Conservation (phyloP, 2,888 invertebrate species). For the Noctua fimbriata region DNA sequence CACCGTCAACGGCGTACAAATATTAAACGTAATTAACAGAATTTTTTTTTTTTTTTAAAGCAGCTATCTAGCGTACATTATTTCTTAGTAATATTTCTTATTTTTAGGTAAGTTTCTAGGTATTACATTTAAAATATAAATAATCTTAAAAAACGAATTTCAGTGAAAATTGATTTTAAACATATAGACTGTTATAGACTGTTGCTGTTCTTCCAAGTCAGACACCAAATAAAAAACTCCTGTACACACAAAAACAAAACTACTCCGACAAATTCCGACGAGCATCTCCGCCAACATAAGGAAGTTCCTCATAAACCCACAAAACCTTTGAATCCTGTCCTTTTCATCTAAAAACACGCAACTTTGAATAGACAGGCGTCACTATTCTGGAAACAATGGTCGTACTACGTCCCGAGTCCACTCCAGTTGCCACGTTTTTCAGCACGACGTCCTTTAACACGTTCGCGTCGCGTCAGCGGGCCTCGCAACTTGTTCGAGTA, state of each 20-base stretch:
- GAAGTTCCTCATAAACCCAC: constrained; percentile 7
- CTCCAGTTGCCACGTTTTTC: constrained; percentile 66
- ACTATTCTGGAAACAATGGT: constrained; percentile 70
- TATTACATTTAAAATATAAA: too few relatives aligned
- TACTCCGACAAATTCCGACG: background rate
- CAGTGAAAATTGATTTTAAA: too few relatives aligned
- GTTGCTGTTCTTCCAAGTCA: background rate
- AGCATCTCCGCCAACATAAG: background rate
- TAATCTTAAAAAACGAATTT: too few relatives aligned
- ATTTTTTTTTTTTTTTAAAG: too few relatives aligned
- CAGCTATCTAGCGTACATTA: too few relatives aligned
- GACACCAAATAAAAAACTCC: background rate
- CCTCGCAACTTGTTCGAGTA: constrained; percentile 67
- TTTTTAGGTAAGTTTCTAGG: too few relatives aligned
- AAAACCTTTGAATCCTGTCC: constrained; percentile 42
- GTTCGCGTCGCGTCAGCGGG: constrained; percentile 73
- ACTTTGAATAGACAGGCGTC: constrained; percentile 66
- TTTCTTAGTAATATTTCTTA: too few relatives aligned
- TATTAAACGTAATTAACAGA: too few relatives aligned
- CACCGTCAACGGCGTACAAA: too few relatives aligned
- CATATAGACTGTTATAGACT: too few relatives aligned
- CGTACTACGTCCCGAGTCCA: constrained; percentile 62
- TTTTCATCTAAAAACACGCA: constrained; percentile 51
- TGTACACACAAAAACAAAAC: background rate
- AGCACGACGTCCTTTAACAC: constrained; percentile 72